Conservation (phyloP, 2,113 vertebrate genomes). For the Microcebus ravelobensis region DNA sequence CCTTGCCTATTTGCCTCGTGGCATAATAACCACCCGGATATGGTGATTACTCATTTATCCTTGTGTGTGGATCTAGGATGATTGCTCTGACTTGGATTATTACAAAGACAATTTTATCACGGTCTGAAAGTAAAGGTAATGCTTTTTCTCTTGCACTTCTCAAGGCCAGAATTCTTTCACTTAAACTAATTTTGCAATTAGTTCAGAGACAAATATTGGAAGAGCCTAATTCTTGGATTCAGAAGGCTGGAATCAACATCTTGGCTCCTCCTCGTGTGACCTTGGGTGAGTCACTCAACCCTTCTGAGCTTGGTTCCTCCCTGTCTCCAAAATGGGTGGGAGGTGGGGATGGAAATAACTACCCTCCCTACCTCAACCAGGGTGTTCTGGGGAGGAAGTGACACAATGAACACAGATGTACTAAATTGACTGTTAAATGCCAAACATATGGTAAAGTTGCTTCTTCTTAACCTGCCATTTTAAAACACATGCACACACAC, state of each 20-base stretch:
- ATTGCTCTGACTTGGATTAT: not conserved
- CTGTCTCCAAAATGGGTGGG: not conserved
- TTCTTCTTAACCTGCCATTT: constrained; percentile 12
- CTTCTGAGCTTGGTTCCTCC: not conserved
- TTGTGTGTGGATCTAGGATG: not conserved
- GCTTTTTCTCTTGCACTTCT: not conserved
- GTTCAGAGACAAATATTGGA: not conserved
- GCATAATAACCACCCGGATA: not conserved
- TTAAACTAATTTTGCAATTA: not conserved
- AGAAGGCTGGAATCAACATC: not conserved
- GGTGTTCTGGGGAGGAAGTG: not conserved
- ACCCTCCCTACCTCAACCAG: not conserved
- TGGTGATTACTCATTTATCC: not conserved
- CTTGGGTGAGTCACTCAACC: not conserved
- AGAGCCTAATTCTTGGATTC: not conserved
- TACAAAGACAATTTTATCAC: too few relatives aligned
- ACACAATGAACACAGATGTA: not conserved
- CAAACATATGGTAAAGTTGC: not conserved
- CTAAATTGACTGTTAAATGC: not conserved
- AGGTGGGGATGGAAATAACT: not conserved
- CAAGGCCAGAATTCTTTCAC: not conserved
- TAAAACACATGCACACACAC: not conserved
- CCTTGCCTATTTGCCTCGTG: not conserved
- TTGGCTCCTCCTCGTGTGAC: not conserved
- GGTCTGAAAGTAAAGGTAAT: not conserved